These are phyloP conservation scores for Chaenogobius annularis DNA, from an alignment of 2,113 vertebrate species.

Conservation along the genomic window DNA sequence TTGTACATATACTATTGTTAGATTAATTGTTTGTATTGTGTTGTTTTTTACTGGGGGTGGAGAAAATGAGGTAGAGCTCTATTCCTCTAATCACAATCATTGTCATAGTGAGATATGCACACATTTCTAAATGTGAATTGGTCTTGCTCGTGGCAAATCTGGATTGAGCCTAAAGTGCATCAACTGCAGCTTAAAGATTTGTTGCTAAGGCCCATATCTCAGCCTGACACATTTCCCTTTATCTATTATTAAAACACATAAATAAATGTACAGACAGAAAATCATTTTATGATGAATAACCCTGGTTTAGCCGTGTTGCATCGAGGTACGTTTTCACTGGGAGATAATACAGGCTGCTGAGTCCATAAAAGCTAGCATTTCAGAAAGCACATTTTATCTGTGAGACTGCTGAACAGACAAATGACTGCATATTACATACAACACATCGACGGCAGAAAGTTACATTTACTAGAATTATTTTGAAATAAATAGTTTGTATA, in stretches of 20 bases:
- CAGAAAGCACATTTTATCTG: constrained; percentile 33
- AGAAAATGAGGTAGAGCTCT: constrained; percentile 23
- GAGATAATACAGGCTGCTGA: constrained; percentile 8
- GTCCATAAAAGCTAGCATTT: constrained; percentile 30
- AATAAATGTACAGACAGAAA: constrained; percentile 55
- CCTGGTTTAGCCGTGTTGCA: constrained; percentile 38
- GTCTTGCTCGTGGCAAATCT: constrained; percentile 10
- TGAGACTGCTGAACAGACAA: constrained; percentile 39
- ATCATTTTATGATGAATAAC: constrained; percentile 59
- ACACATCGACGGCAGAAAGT: neutral
- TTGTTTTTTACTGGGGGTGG: constrained; percentile 24
- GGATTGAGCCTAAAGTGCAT: constrained; percentile 31
- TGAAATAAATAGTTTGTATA: neutral
- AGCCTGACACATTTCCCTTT: constrained; percentile 49
- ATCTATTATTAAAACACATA: constrained; percentile 67
- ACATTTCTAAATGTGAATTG: constrained; percentile 15
- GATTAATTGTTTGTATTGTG: neutral
- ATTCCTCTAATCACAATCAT: constrained; percentile 1
- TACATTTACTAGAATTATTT: neutral
- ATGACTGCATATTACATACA: constrained; percentile 14
- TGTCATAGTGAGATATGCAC: constrained; percentile 1
- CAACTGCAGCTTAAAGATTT: constrained; percentile 44
- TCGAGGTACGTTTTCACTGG: constrained; percentile 26
- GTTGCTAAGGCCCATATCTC: constrained; percentile 31
- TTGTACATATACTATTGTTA: neutral